Conservation (phyloP, 2,113 vertebrate species). For the Ondatra zibethicus region DNA sequence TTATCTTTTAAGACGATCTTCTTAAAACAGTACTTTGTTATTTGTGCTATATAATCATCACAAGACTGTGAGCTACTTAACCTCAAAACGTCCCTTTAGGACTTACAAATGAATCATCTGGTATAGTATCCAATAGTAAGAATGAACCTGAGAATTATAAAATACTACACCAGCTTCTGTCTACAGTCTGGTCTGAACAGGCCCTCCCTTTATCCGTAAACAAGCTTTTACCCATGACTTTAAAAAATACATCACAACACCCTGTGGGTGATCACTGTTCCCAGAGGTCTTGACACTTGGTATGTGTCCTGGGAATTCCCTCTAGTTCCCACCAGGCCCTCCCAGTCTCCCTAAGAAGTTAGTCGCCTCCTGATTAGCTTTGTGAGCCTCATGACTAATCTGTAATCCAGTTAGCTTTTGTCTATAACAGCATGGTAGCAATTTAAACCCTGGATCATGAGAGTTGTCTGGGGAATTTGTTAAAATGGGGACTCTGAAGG, state of each 20-base stretch:
- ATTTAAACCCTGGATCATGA: not conserved
- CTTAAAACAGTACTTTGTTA: not conserved
- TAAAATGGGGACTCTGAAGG: not conserved
- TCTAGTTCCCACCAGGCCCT: not conserved
- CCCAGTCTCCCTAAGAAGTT: not conserved
- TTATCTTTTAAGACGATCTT: not conserved
- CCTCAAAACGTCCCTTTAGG: not conserved
- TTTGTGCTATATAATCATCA: not conserved
- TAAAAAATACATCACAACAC: not conserved
- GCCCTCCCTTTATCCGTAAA: not conserved
- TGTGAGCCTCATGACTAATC: not conserved
- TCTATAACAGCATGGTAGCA: not conserved
- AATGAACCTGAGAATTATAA: not conserved
- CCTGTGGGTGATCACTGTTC: slow-evolving; percentile 17
- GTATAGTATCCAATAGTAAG: not conserved
- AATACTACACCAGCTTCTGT: not conserved
- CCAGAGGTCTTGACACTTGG: not conserved
- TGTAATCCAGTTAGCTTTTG: not conserved
- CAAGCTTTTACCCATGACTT: slow-evolving; percentile 1
- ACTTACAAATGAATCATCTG: not conserved
- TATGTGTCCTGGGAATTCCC: slow-evolving; percentile 44
- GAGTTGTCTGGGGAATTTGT: not conserved
- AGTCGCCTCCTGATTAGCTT: not conserved
- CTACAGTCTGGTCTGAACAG: not conserved
- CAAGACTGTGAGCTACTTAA: not conserved